Base-by-base conservation (phyloP, 2,888 invertebrate species). In the Beris morrisii region DNA sequence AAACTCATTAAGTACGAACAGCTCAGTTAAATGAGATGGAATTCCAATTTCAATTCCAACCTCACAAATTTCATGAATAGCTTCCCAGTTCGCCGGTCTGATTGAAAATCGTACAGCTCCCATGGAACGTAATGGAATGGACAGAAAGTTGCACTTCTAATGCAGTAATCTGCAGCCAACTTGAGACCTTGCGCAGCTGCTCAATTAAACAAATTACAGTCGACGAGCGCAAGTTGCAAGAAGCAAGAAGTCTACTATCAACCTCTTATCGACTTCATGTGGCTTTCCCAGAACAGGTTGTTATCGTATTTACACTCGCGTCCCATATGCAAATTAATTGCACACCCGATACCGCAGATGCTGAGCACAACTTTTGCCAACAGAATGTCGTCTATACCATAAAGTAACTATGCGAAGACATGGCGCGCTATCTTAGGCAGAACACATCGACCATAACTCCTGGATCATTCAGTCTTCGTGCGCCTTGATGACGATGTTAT, bases 291-390 rank as follows among this genome's bases (percentile, higher is more conserved):
- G 45, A 67, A 64, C 64, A 58, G 58, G 67, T 64, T 67, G 64
- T 67, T 67, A 67, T 67, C 67, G 58, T 46, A 67, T 67, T 67
- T 67, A 30, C 67, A 67, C 59, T 53, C 58, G 12, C 58, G 46
- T 67, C 64, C 56, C 64, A 58, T 67, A 67, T 67, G 67, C 67
- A 67, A 67, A 67, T 67, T 67, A 67, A 67, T 64, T 67, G 64
- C 58, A 64, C 12, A 38, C 31, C 43, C 11, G 30, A 46, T n/a
- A 5, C 56, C 56, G 5, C 56, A 56, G 43, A 43, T 56, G 38
- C 38, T 38, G 5, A 7, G 38, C 38, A 38, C 38, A 38, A 38
- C 7, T 38, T 38, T 38, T 38, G 38, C 38, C 38, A 38, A 9
- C 38, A 38, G 7, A 38, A 38, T 38, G 9, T 7, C 38, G 9